phyloP scores from a whole-genome alignment of 2,888 invertebrate genomes.

The Epinotia brunnichana region DNA sequence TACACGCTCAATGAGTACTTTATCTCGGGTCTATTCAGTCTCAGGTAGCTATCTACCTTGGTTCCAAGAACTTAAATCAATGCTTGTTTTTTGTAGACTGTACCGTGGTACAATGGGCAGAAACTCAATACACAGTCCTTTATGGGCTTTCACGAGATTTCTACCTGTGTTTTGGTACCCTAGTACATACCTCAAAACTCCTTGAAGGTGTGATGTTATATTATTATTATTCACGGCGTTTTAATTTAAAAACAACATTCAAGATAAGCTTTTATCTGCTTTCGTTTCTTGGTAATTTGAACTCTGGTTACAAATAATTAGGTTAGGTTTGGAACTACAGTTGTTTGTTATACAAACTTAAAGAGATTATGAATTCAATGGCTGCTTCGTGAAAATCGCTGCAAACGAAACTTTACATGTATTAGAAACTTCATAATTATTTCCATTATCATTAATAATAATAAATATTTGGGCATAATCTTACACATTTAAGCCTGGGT shows the following conservation, averaged over 20 bases:
- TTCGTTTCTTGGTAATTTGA: not conserved
- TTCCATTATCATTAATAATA: no score
- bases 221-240: conserved; percentile 12
- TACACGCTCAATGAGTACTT: conserved; percentile 38
- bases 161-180: conserved; percentile 46
- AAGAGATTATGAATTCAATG: not conserved
- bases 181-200: not conserved
- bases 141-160: conserved; percentile 48
- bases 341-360: not conserved
- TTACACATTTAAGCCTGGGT: no score
- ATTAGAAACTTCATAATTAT: no score
- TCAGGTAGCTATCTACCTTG: conserved; percentile 36
- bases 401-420: not conserved
- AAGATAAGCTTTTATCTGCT: not conserved
- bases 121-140: conserved; percentile 62
- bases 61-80: conserved; percentile 52
- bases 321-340: not conserved
- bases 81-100: conserved; percentile 37
- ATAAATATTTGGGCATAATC: no score
- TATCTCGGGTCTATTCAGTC: conserved; percentile 29
- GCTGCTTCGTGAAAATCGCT: not conserved
- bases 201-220: conserved; percentile 26
- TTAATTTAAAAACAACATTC: conserved; percentile 20
- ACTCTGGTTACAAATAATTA: not conserved
- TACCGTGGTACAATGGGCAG: conserved; percentile 52